Conservation (phyloP, 2,797 vertebrate genomes). For the Brachyrhaphis roseni region DNA sequence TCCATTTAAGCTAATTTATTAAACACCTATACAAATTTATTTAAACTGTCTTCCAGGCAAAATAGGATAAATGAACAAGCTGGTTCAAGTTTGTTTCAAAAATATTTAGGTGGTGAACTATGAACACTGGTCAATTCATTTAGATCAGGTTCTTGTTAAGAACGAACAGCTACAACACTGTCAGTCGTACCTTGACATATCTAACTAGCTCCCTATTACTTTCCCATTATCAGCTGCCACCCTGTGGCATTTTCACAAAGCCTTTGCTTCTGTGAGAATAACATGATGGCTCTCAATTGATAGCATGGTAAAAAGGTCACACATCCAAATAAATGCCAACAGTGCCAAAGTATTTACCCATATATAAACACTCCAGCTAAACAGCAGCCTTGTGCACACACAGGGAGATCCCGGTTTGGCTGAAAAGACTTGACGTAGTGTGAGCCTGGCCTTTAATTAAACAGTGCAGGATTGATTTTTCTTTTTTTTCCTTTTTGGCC, state of each 20-base stretch:
- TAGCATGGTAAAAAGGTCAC: constrained; percentile 87
- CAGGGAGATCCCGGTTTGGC: constrained; percentile 37
- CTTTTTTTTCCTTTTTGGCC: constrained; percentile 47
- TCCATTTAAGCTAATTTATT: background rate
- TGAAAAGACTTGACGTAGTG: constrained; percentile 70
- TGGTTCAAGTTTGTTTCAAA: background rate
- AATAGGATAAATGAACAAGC: background rate
- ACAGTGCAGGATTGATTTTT: constrained; percentile 76
- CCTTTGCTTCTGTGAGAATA: constrained; percentile 67
- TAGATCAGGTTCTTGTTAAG: constrained; percentile 29
- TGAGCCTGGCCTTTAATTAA: constrained; percentile 84
- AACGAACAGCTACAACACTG: constrained; percentile 36
- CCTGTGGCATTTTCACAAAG: constrained; percentile 76
- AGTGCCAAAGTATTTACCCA: constrained; percentile 76
- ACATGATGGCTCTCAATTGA: constrained; percentile 80
- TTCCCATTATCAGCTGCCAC: constrained; percentile 67
- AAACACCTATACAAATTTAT: background rate
- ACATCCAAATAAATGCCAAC: constrained; percentile 86
- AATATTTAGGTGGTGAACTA: background rate
- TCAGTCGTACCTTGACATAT: constrained; percentile 64
- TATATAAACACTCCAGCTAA: constrained; percentile 72
- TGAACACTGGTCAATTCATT: constrained; percentile 11
- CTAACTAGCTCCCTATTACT: constrained; percentile 69
- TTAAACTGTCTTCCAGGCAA: background rate
- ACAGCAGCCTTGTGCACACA: constrained; percentile 56